A percentile compares a stretch with the other conserved stretches of the same genome.
Conservation (phyloP, 1,140 invertebrate genomes). For the Solenopsis fugax region DNA sequence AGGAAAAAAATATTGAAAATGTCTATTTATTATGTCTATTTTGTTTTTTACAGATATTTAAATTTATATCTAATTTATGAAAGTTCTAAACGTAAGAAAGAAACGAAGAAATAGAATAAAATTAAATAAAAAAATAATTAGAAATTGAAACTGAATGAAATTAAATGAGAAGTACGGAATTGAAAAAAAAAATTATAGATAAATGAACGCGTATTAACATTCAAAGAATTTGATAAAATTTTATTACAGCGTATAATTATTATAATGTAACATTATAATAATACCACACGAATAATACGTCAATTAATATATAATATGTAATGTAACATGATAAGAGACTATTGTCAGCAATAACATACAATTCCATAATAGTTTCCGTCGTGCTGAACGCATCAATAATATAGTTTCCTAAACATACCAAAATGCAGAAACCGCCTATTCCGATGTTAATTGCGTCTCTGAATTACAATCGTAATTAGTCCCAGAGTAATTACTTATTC, state of each 20-base stretch:
- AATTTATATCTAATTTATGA: conserved; percentile 1
- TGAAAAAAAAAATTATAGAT: not conserved
- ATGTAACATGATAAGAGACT: not conserved
- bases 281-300: not conserved
- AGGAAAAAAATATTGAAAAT: not conserved
- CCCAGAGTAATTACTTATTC: conserved; percentile 24
- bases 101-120: not conserved
- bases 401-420: not conserved
- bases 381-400: conserved; percentile 10
- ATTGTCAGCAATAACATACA: conserved; percentile 2
- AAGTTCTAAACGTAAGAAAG: not conserved
- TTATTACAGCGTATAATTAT: not conserved
- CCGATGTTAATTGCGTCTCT: not conserved
- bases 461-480: conserved; percentile 24
- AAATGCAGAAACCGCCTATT: not conserved
- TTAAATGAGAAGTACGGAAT: not conserved
- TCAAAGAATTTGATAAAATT: not conserved
- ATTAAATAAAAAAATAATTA: not conserved
- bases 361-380: not conserved
- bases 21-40: not conserved
- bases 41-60: not conserved
- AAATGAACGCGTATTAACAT: no score
- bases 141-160: not conserved
- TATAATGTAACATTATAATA: no score
- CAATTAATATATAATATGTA: not conserved